Conservation (phyloP, 1,140 invertebrate species). For the Babylonia areolata region DNA sequence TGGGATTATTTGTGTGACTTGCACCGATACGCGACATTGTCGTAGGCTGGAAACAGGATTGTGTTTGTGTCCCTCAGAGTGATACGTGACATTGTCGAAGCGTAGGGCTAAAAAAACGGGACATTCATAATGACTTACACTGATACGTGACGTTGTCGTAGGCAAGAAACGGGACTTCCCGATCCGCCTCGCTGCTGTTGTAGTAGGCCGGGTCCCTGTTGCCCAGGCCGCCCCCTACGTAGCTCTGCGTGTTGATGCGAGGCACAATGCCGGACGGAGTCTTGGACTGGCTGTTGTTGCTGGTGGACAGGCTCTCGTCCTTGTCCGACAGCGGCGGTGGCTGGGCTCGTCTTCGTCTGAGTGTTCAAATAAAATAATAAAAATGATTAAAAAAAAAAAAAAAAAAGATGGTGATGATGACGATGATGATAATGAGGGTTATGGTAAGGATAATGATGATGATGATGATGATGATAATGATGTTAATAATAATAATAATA, state of each 20-base stretch:
- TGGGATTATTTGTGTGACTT: no score
- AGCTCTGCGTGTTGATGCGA: slow-evolving; percentile 12
- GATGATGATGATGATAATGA: no score
- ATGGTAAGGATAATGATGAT: no score
- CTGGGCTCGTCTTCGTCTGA: neutral
- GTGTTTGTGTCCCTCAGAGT: no score
- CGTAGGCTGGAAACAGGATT: neutral
- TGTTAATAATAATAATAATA: no score
- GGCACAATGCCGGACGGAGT: neutral
- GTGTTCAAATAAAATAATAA: no score
- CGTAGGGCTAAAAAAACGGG: neutral
- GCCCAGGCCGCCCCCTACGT: no score
- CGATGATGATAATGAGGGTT: no score
- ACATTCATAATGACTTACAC: neutral
- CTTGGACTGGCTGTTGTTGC: neutral
- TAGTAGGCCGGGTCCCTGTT: slow-evolving; percentile 19
- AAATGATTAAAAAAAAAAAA: no score
- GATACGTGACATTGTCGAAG: neutral
- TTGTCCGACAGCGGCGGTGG: neutral
- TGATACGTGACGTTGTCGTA: slow-evolving; percentile 47
- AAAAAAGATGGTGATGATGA: no score
- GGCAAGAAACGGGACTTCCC: slow-evolving; percentile 39
- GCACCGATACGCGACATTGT: no score
- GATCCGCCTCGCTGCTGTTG: slow-evolving; percentile 42
- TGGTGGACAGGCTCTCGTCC: slow-evolving; percentile 1